Percentiles rank a stretch among this genome's conserved stretches.
Conservation (phyloP, 2,113 vertebrate genomes). For the Cercopithecus mona region DNA sequence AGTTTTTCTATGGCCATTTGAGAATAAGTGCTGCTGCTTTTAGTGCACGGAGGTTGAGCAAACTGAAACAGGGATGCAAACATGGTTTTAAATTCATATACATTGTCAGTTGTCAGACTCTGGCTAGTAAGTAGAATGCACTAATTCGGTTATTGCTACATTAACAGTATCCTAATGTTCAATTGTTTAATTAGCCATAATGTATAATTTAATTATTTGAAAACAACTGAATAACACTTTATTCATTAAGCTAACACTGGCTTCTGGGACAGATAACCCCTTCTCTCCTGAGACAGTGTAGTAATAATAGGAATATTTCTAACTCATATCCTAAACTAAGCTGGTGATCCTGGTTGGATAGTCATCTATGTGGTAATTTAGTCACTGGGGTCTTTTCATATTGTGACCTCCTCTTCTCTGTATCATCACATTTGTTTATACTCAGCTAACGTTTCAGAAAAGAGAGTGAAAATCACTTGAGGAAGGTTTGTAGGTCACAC, state of each 20-base stretch:
- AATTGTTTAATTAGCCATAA: neutral
- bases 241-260: neutral
- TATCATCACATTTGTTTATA: neutral
- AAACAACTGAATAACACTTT: neutral
- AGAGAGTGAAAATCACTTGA: neutral
- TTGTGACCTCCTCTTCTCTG: neutral
- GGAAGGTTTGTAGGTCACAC: neutral
- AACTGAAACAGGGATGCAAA: neutral
- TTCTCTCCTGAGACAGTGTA: neutral
- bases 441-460: neutral
- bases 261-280: neutral
- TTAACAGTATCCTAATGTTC: neutral
- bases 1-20: neutral
- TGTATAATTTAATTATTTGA: neutral
- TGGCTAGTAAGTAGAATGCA: neutral
- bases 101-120: neutral
- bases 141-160: neutral
- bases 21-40: slow-evolving; percentile 4
- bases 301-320: neutral
- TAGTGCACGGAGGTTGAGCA: neutral
- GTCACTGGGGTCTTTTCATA: neutral
- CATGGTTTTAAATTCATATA: neutral
- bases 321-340: neutral
- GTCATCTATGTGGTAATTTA: neutral
- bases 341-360: neutral